Evolutionary conservation across 2,113 vertebrate species (phyloP).

Genomic region (Gymnocephalus cernua): DNA sequence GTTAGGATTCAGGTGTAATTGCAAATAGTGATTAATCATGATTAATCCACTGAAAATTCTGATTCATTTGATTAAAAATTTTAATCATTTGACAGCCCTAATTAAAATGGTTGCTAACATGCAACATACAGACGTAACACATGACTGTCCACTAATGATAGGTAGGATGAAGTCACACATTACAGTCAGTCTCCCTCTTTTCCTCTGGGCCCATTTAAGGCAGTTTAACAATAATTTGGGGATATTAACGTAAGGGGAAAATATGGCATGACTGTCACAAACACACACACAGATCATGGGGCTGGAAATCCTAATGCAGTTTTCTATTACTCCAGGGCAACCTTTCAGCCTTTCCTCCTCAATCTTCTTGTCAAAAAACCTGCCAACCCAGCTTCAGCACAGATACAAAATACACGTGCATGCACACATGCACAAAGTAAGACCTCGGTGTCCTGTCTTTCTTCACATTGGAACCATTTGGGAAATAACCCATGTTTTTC

Average conservation of each 20-base stretch:
- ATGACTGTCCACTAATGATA: neutral
- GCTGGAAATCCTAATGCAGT: constrained; percentile 56
- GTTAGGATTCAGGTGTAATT: no score
- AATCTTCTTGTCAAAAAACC: constrained; percentile 62
- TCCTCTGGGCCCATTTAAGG: constrained; percentile 48
- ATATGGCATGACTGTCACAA: constrained; percentile 18
- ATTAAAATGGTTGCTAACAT: no score
- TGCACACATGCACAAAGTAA: neutral
- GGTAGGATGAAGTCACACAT: constrained; percentile 18
- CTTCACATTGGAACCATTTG: constrained; percentile 78
- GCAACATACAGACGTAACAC: neutral
- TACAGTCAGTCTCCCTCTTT: constrained; percentile 7
- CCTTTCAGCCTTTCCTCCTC: constrained; percentile 58
- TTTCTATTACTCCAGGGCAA: constrained; percentile 51
- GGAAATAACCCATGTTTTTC: constrained; percentile 73
- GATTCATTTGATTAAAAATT: no score
- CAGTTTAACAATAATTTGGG: constrained; percentile 53
- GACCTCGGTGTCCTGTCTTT: constrained; percentile 68
- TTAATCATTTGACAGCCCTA: no score
- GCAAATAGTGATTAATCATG: no score
- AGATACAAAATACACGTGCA: constrained; percentile 5
- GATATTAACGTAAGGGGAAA: constrained; percentile 43
- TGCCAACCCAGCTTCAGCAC: constrained; percentile 44
- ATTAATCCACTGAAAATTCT: no score
- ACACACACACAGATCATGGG: constrained; percentile 18